Evolutionary conservation across 2,888 invertebrate genomes (phyloP), one percentile per base, ranked within the genome.

Genomic region (Mythimna ferrago): DNA sequence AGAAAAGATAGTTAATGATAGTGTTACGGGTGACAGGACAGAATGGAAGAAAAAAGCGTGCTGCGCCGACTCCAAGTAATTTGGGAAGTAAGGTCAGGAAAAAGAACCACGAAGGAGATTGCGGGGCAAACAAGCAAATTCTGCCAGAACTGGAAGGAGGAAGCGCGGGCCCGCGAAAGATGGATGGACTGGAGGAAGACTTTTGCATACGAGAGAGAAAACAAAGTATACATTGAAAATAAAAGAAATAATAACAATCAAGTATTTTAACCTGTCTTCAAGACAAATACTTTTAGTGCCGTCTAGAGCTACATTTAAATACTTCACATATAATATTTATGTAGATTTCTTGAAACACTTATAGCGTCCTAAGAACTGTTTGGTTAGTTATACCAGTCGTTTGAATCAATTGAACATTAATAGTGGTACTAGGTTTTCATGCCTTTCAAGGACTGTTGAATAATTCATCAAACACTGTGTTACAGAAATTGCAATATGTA

Each of bases 391-490:
- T 67, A 58, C 19, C 26, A 63, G 57, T 19, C 38, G 32, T 48
- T 62, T 53, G 38, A 82, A 73, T 73, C 58, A 75, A 72, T 72
- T 58, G 57, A 44, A 66, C 48, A 58, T 57, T 57, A 56, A 57
- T 35, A 73, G 10, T n/a, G 16, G 66, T 82, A 80, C 77, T 60
- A 73, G 62, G 83, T 76, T 80, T 74, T 60, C 66, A 72, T 72
- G 74, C n/a, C 32, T 54, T 71, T 71, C 75, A 78, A 82, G 68
- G 75, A 41, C 74, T 53, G 14, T 16, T 76, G 61, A 75, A 80
- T 80, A 69, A 76, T 80, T 71, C 51, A 85, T 76, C 1, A 57
- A 64, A 69, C 19, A 35, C 19, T 58, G 57, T 60, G 65, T 71
- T 66, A 61, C 54, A 75, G 16, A 70, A 71, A 76, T 61, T 75